Evolutionary conservation across 2,888 invertebrate genomes (phyloP).

Genomic region (Fragum whitleyi): DNA sequence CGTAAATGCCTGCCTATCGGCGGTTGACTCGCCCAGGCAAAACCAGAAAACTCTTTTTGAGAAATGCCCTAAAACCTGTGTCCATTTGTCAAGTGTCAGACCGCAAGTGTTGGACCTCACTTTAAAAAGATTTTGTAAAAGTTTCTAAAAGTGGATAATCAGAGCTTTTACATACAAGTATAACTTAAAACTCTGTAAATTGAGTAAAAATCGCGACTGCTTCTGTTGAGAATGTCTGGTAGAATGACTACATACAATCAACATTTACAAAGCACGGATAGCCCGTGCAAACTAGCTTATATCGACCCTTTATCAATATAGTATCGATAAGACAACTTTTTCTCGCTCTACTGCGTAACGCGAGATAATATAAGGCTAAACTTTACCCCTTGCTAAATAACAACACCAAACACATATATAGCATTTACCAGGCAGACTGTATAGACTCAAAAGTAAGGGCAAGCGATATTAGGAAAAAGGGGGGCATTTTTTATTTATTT

Average conservation of each 20-base stretch:
- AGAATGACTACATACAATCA: background rate
- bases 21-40: too few species aligned
- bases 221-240: conserved; percentile 1
- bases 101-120: too few species aligned
- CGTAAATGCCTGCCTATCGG: too few species aligned
- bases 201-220: background rate
- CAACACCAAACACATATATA: background rate
- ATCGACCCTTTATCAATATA: background rate
- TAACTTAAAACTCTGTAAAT: too few species aligned
- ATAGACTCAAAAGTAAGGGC: background rate
- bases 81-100: too few species aligned
- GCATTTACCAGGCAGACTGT: conserved; percentile 12
- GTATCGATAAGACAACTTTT: conserved; percentile 6
- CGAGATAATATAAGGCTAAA: background rate
- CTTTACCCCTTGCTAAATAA: background rate
- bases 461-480: background rate
- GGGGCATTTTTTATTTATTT: background rate
- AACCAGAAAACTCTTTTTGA: too few species aligned
- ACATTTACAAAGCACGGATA: conserved; percentile 33
- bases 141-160: too few species aligned
- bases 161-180: too few species aligned
- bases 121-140: too few species aligned
- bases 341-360: background rate
- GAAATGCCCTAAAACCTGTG: too few species aligned
- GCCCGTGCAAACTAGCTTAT: background rate